Percentiles rank a stretch among this genome's conserved stretches.
Evolutionary conservation across 2,797 vertebrate genomes (phyloP).

Genomic region (Hippopotamyrus pictus): DNA sequence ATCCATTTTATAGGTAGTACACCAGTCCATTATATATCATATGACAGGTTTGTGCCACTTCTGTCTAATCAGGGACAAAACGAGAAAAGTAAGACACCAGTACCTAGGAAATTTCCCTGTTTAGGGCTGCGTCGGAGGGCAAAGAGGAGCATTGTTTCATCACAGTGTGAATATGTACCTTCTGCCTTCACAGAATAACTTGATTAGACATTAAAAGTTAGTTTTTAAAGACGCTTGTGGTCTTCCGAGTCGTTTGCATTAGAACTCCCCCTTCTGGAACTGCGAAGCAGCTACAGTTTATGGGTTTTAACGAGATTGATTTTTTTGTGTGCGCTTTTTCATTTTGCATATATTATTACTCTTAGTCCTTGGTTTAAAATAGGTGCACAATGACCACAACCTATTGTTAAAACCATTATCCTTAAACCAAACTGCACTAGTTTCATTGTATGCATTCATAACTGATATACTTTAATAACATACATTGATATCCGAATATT

Average conservation of each 20-base stretch:
- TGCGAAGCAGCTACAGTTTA: conserved; percentile 23
- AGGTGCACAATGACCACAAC: background rate
- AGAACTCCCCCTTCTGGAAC: conserved; percentile 78
- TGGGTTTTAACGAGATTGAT: background rate
- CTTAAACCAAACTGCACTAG: background rate
- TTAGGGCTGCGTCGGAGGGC: background rate
- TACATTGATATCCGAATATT: background rate
- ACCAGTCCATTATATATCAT: background rate
- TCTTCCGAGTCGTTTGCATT: conserved; percentile 67
- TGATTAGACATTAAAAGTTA: background rate
- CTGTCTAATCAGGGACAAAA: background rate
- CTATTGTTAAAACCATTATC: background rate
- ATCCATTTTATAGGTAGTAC: background rate
- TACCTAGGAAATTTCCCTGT: background rate
- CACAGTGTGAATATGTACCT: background rate
- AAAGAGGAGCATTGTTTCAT: background rate
- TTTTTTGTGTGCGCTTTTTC: background rate
- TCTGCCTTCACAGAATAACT: background rate
- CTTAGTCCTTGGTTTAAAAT: background rate
- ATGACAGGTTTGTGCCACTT: background rate
- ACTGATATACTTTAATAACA: background rate
- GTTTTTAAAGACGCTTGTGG: background rate
- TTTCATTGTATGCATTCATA: background rate
- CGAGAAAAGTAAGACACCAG: background rate
- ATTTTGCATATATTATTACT: background rate